phyloP scores from a whole-genome alignment of 2,888 invertebrate species.

The Cataglyphis albicans region DNA sequence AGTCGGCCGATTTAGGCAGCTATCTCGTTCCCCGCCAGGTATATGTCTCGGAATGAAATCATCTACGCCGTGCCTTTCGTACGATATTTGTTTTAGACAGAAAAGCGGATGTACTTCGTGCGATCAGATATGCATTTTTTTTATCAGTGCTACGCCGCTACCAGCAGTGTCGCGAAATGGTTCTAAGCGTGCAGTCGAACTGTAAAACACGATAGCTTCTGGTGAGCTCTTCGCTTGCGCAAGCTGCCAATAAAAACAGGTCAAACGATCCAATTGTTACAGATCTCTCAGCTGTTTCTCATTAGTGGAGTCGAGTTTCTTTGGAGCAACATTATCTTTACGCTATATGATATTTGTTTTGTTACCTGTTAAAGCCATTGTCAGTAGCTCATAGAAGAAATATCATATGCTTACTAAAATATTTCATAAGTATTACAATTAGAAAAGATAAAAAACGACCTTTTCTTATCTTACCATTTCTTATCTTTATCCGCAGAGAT shows the following conservation, averaged over 20 bases:
- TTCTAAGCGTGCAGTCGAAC: neutral
- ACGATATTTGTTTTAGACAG: constrained; percentile 4
- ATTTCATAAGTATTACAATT: neutral
- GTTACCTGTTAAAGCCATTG: neutral
- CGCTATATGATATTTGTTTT: neutral
- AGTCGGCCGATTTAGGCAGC: neutral
- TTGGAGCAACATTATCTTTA: constrained; percentile 7
- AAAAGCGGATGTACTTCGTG: neutral
- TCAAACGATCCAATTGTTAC: constrained; percentile 78
- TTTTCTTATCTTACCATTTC: neutral
- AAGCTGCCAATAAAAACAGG: constrained; percentile 78
- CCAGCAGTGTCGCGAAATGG: neutral
- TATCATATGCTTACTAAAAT: neutral
- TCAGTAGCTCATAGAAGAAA: neutral
- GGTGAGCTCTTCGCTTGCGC: constrained; percentile 58
- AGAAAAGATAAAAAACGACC: neutral
- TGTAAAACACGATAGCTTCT: constrained; percentile 47
- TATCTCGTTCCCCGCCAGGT: constrained; percentile 10
- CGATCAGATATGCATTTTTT: constrained; percentile 35
- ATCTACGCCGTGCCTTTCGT: constrained; percentile 5
- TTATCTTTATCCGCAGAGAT: too few species aligned
- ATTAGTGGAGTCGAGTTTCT: constrained; percentile 43
- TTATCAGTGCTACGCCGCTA: constrained; percentile 14
- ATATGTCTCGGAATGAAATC: neutral
- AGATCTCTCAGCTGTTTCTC: constrained; percentile 41